Conservation (phyloP, 2,888 invertebrate species). For the Mythimna vitellina region DNA sequence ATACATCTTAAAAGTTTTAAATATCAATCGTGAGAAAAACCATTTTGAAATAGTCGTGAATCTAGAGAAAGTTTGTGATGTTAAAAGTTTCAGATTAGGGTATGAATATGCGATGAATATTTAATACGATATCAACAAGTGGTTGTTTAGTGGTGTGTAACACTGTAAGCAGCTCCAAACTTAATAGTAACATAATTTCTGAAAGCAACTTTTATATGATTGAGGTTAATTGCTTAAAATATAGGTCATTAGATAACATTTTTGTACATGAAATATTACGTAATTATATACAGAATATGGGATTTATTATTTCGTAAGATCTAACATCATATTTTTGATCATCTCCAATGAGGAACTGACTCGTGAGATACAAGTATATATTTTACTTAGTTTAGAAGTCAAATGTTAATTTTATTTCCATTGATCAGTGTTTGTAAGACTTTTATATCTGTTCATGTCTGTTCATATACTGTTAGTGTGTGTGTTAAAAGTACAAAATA, state of each 20-base stretch:
- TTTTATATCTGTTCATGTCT: too few relatives aligned
- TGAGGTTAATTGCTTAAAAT: not conserved
- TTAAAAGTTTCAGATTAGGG: not conserved
- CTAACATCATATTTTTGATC: too few relatives aligned
- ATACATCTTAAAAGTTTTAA: not conserved
- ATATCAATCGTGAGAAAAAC: conserved; percentile 3
- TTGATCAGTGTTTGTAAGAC: too few relatives aligned
- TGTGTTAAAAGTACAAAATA: too few relatives aligned
- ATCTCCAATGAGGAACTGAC: too few relatives aligned
- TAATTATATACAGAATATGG: too few relatives aligned
- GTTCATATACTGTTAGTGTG: too few relatives aligned
- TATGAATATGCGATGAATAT: conserved; percentile 26
- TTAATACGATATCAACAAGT: conserved; percentile 35
- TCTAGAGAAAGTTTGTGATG: not conserved
- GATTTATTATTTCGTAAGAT: too few relatives aligned
- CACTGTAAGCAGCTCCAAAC: not conserved
- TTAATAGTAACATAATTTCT: not conserved
- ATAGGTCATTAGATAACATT: not conserved
- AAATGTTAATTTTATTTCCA: too few relatives aligned
- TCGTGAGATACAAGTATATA: too few relatives aligned
- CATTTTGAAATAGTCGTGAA: not conserved
- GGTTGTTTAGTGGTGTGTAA: not conserved
- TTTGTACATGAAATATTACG: too few relatives aligned
- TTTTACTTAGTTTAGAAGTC: too few relatives aligned
- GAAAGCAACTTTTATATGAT: not conserved